These are phyloP conservation scores for Conopomorpha cramerella DNA, from an alignment of 1,140 invertebrate genomes.

Conservation along the genomic window DNA sequence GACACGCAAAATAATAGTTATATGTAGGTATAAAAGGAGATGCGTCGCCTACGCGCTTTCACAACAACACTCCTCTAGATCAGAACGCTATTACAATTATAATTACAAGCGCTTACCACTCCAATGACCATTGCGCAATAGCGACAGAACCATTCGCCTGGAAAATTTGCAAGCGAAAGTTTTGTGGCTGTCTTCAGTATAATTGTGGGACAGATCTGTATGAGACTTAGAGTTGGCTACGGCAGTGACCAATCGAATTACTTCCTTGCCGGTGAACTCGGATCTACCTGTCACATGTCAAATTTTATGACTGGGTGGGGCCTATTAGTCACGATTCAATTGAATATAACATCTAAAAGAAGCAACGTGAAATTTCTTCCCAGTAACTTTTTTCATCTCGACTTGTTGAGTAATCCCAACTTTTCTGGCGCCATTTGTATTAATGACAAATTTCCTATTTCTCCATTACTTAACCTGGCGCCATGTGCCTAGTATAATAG, in stretches of 20 bases:
- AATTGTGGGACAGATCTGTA: too few relatives aligned
- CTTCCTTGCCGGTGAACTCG: too few relatives aligned
- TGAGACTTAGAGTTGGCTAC: too few relatives aligned
- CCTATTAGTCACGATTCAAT: too few relatives aligned
- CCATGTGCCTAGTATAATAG: too few relatives aligned
- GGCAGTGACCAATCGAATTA: too few relatives aligned
- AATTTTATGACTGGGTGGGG: too few relatives aligned
- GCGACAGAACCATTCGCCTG: constrained; percentile 11
- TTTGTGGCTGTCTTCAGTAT: constrained; percentile 8
- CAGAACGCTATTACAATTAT: constrained; percentile 37
- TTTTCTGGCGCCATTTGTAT: background rate
- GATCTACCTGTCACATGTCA: too few relatives aligned
- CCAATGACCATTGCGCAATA: constrained; percentile 18
- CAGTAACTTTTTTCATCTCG: background rate
- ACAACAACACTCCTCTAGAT: constrained; percentile 22
- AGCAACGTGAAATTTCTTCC: too few relatives aligned
- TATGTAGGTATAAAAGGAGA: too few relatives aligned
- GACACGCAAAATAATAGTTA: too few relatives aligned
- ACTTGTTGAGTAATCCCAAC: background rate
- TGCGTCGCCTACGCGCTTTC: constrained; percentile 16
- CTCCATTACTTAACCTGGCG: background rate
- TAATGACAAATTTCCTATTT: background rate
- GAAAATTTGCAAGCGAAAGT: constrained; percentile 42
- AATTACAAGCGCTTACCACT: constrained; percentile 24
- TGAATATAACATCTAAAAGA: too few relatives aligned